Conservation (phyloP, 1,140 invertebrate genomes). For the Bombus superbus region DNA sequence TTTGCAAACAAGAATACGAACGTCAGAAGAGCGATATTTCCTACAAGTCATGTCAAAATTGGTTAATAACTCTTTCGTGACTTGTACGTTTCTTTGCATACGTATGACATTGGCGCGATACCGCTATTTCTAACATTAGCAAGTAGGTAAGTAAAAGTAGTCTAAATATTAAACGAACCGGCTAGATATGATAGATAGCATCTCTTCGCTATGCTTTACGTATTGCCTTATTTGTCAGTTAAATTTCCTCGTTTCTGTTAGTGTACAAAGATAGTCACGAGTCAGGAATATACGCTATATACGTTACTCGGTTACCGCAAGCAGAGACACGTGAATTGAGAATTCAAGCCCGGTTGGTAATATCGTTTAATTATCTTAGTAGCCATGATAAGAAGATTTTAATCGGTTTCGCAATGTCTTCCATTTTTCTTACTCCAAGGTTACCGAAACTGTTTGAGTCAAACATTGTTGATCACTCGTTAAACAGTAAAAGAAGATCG, state of each 20-base stretch:
- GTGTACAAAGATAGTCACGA: background rate
- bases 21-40: constrained; percentile 24
- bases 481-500: constrained; percentile 15
- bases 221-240: background rate
- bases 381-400: constrained; percentile 56
- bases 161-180: background rate
- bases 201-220: background rate
- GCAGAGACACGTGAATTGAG: background rate
- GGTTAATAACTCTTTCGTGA: constrained; percentile 3
- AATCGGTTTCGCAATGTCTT: constrained; percentile 32
- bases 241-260: background rate
- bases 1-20: constrained; percentile 44
- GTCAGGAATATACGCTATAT: background rate
- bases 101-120: background rate
- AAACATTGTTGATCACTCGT: constrained; percentile 8
- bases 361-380: constrained; percentile 37
- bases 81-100: background rate
- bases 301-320: background rate
- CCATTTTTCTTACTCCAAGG: constrained; percentile 24
- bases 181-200: no score
- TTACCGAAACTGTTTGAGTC: constrained; percentile 26
- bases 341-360: constrained; percentile 10
- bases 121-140: background rate
- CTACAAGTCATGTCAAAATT: constrained; percentile 54
- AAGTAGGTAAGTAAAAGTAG: background rate